Conservation (phyloP, 2,113 vertebrate species). For the Podilymbus podiceps region DNA sequence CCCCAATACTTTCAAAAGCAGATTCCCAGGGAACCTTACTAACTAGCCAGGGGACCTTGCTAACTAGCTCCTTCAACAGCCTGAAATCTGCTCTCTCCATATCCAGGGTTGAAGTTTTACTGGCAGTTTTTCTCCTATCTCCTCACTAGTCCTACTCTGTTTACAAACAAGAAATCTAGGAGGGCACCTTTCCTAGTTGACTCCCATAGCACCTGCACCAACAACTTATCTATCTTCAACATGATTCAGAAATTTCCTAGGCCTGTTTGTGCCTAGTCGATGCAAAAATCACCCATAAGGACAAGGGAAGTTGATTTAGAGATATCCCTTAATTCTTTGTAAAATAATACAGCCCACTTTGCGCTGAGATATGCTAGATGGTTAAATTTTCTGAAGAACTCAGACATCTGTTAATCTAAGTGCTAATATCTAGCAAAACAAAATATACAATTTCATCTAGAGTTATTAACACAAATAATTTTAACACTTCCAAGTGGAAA, state of each 20-base stretch:
- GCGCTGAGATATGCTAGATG: not conserved
- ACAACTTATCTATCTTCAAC: not conserved
- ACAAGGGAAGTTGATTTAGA: not conserved
- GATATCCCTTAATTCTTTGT: not conserved
- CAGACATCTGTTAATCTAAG: not conserved
- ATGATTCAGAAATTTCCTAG: no score
- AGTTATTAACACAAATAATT: not conserved
- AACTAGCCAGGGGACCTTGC: no score
- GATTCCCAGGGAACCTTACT: no score
- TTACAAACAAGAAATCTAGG: not conserved
- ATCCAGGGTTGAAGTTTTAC: no score
- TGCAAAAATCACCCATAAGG: not conserved
- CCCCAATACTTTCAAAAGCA: no score
- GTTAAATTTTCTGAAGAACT: not conserved
- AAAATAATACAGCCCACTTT: not conserved
- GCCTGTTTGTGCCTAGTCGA: not conserved
- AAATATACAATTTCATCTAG: not conserved
- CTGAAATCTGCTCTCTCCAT: no score
- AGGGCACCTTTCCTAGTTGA: not conserved
- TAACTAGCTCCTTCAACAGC: no score
- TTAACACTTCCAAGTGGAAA: not conserved
- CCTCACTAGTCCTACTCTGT: not conserved
- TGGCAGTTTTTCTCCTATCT: not conserved
- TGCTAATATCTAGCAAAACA: not conserved
- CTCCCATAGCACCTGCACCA: not conserved